Base-by-base conservation (phyloP, 2,113 vertebrate species). In the Gallinago media region DNA sequence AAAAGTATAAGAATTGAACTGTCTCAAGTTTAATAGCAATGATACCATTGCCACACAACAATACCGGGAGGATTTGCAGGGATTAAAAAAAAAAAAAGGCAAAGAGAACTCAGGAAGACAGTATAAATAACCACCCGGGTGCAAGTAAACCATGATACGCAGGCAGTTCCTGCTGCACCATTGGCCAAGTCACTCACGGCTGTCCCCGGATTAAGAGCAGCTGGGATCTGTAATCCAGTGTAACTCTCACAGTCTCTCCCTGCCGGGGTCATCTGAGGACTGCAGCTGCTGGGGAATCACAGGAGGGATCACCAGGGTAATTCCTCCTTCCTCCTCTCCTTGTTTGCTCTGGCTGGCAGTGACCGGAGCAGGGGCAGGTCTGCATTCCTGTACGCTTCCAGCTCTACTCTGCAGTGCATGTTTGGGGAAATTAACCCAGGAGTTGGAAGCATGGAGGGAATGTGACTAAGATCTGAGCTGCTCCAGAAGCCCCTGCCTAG, bases 221-320 rank as follows among this genome's bases (percentile, higher is more conserved):
- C 96, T 85, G 84, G 85, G 83, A 84, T 87, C 80, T 88, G 78
- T 94, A 92, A 97, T 95, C 91, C 94, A 58, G 72, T 18, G 62
- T 77, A 84, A 91, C 96, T 89, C 91, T 67, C n/a, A n/a, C 86
- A 92, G 89, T 56, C 62, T 68, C 94, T 89, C 87, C 77, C 89
- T 29, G 78, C 36, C 14, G 4, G 70, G 97, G 94, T 97, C 96
- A 96, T 9, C 20, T 91, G 74, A 96, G 96, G 95, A 94, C 94
- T 79, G 83, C 92, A 92, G 90, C 77, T 93, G 93, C 92, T 59
- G 44, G 88, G 87, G 92, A 96, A 96, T 94, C 91, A 92, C 92
- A 79, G 66, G 68, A 91, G 74, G 89, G 79, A 96, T 97, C 93
- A 73, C 80, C 84, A 76, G 94, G 85, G 86, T 96, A 96, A 95